Conservation (phyloP, 2,888 invertebrate species). For the Cantharis lateralis region DNA sequence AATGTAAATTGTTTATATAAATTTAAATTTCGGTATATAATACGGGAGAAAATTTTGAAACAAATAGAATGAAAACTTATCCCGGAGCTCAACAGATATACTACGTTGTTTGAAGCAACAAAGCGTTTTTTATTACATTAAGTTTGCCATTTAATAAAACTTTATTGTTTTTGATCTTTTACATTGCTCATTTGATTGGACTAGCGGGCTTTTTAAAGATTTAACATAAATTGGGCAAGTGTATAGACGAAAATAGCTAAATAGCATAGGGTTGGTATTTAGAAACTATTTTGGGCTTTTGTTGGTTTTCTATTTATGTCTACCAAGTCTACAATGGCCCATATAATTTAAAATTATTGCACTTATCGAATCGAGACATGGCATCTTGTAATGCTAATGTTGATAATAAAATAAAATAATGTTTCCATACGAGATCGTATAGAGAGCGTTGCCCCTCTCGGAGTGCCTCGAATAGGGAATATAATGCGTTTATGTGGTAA, state of each 20-base stretch:
- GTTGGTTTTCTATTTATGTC: not conserved
- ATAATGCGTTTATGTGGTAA: not conserved
- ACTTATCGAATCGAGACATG: constrained; percentile 3
- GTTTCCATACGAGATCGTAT: constrained; percentile 11
- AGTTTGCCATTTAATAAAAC: not conserved
- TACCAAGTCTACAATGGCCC: not conserved
- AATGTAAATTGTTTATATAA: not conserved
- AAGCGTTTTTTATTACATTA: not conserved
- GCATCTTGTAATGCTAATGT: constrained; percentile 12
- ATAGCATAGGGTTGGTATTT: not conserved
- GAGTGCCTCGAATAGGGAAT: not conserved
- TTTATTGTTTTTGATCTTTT: not conserved
- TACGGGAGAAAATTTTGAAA: not conserved
- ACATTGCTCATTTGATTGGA: not conserved
- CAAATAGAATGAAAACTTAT: not conserved
- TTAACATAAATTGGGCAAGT: not conserved
- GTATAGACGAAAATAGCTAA: not conserved
- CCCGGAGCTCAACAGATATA: not conserved
- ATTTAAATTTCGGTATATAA: not conserved
- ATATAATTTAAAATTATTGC: constrained; percentile 7
- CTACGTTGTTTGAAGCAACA: not conserved
- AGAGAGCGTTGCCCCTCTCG: constrained; percentile 10
- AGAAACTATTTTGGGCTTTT: not conserved
- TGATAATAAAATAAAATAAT: constrained; percentile 15
- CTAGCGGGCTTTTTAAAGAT: not conserved